Conservation (phyloP, 2,797 vertebrate genomes). For the Melanotaenia nigrans region DNA sequence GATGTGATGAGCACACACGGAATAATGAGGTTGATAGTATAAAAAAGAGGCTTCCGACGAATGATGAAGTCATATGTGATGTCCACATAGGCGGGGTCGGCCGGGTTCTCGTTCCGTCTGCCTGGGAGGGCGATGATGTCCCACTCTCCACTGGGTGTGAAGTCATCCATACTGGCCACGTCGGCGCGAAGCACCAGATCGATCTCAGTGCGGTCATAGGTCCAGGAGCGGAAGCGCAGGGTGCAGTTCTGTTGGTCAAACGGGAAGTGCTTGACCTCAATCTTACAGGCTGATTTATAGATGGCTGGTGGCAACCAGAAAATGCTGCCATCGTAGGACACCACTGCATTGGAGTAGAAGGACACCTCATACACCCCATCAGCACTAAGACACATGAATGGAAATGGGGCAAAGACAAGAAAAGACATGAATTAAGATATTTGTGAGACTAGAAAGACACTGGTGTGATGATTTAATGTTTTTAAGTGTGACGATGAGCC, state of each 20-base stretch:
- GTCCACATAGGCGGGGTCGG: slow-evolving; percentile 93
- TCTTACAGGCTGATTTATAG: slow-evolving; percentile 97
- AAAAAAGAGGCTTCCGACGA: slow-evolving; percentile 95
- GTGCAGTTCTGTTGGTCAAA: slow-evolving; percentile 99
- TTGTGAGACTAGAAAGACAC: neutral
- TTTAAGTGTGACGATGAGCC: slow-evolving; percentile 8
- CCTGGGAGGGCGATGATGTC: slow-evolving; percentile 96
- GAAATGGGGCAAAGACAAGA: slow-evolving; percentile 1
- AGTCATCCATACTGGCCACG: slow-evolving; percentile 96
- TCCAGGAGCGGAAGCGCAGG: slow-evolving; percentile 97
- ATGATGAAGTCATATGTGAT: slow-evolving; percentile 98
- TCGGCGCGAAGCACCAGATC: slow-evolving; percentile 94
- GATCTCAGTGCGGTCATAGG: slow-evolving; percentile 95
- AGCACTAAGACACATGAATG: slow-evolving; percentile 78
- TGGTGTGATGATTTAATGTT: neutral
- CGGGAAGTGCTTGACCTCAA: slow-evolving; percentile 97
- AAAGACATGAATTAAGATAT: slow-evolving; percentile 14
- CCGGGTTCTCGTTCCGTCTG: slow-evolving; percentile 92
- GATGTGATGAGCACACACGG: slow-evolving; percentile 97
- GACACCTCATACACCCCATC: slow-evolving; percentile 98
- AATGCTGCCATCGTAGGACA: slow-evolving; percentile 94
- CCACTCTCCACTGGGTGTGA: slow-evolving; percentile 97
- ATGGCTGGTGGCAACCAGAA: slow-evolving; percentile 97
- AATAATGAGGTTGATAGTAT: slow-evolving; percentile 98
- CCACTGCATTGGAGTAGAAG: slow-evolving; percentile 96